phyloP scores from a whole-genome alignment of 2,113 vertebrate genomes.

The Platysteira castanea region DNA sequence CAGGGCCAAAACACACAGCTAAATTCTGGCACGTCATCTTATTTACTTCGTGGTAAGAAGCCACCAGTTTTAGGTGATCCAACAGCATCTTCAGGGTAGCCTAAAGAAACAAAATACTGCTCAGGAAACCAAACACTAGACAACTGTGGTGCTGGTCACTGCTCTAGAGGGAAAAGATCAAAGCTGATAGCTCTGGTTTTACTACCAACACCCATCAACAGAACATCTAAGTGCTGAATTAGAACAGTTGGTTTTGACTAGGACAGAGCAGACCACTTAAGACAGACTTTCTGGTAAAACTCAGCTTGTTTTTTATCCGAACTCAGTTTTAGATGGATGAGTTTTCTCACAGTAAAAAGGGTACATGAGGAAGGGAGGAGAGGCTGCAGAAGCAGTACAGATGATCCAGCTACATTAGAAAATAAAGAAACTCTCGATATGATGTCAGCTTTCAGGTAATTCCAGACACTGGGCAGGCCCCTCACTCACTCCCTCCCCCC shows the following conservation, averaged over 20 bases:
- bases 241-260: not conserved
- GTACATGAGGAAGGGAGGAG: not conserved
- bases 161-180: not conserved
- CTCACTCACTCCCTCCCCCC: rapidly evolving
- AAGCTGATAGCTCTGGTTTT: not conserved
- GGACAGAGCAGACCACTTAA: not conserved
- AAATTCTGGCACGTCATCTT: slow-evolving; percentile 99
- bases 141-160: rapidly evolving
- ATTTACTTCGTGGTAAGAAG: slow-evolving; percentile 91
- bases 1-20: slow-evolving; percentile 96
- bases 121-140: not conserved
- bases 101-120: slow-evolving; percentile 67
- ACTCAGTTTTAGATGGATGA: not conserved
- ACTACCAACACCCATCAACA: not conserved
- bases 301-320: not conserved
- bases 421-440: not conserved
- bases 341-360: not conserved
- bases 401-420: not conserved
- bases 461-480: not conserved
- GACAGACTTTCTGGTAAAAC: not conserved
- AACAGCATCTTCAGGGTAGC: slow-evolving; percentile 89
- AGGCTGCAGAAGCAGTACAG: not conserved
- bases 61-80: slow-evolving; percentile 94
- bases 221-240: not conserved
- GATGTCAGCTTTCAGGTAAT: not conserved